These are phyloP conservation scores for Emydura subglobosa DNA, from an alignment of 2,113 vertebrate genomes.

Conservation along the genomic window DNA sequence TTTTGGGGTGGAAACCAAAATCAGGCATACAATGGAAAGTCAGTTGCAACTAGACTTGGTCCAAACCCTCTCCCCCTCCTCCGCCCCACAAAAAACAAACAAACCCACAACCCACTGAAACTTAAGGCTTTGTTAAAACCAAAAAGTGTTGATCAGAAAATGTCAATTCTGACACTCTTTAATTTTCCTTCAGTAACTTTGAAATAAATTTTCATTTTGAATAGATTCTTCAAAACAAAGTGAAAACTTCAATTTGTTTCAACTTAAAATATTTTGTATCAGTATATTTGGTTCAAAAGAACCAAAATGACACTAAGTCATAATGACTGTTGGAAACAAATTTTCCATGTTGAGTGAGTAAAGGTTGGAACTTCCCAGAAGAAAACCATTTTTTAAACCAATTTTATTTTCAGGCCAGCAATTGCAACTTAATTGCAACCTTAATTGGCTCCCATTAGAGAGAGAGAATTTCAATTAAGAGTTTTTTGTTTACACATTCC, in stretches of 20 bases:
- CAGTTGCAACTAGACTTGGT: background rate
- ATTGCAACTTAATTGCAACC: background rate
- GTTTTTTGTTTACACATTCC: background rate
- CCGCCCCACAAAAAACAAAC: background rate
- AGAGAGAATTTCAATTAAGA: background rate
- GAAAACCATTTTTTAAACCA: background rate
- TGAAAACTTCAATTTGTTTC: background rate
- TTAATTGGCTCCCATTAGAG: background rate
- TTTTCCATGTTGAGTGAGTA: background rate
- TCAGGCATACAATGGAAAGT: background rate
- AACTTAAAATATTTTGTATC: background rate
- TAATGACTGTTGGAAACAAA: background rate
- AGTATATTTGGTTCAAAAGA: background rate
- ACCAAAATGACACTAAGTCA: background rate
- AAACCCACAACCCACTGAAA: background rate
- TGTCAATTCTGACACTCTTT: background rate
- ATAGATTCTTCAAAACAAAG: background rate
- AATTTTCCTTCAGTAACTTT: background rate
- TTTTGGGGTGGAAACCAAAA: background rate
- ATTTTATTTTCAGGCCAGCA: background rate
- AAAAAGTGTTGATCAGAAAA: background rate
- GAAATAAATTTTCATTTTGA: background rate
- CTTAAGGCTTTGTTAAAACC: background rate
- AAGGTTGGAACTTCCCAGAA: background rate
- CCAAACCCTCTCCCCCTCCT: too few species aligned